A percentile compares a stretch with the other conserved stretches of the same genome.
Conservation (phyloP, 2,113 vertebrate genomes). For the Mobula hypostoma region DNA sequence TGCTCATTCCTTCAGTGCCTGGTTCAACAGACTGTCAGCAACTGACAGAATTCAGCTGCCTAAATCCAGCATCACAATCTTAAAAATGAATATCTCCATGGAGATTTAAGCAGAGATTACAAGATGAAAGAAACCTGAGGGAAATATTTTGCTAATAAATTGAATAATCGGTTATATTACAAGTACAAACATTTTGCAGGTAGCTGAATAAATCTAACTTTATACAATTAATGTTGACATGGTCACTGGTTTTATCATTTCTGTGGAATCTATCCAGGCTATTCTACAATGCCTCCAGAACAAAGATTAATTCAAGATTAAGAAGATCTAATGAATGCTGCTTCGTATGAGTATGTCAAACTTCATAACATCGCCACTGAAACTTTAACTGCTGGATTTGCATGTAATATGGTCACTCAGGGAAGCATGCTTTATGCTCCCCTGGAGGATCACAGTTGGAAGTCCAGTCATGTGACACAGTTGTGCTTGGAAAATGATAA, state of each 20-base stretch:
- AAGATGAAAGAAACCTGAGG: not conserved
- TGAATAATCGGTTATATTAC: not conserved
- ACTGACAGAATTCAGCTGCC: conserved; percentile 17
- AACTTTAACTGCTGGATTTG: not conserved
- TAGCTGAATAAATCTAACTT: not conserved
- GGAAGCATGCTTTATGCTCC: not conserved
- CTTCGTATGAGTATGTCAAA: not conserved
- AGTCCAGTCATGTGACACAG: not conserved
- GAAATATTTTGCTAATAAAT: not conserved
- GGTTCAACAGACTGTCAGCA: not conserved
- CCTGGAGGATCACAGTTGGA: not conserved
- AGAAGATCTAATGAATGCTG: not conserved
- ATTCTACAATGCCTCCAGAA: not conserved
- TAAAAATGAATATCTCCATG: not conserved
- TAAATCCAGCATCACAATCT: not conserved
- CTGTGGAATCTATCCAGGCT: not conserved
- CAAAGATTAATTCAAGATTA: not conserved
- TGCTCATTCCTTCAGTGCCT: conserved; percentile 10
- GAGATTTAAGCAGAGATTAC: not conserved
- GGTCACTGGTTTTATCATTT: not conserved
- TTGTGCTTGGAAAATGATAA: not conserved
- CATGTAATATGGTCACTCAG: not conserved
- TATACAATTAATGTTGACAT: not conserved
- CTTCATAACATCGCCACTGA: not conserved
- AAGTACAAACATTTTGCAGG: not conserved